phyloP scores from a whole-genome alignment of 1,140 invertebrate species.

The Scaptomyza hsui region DNA sequence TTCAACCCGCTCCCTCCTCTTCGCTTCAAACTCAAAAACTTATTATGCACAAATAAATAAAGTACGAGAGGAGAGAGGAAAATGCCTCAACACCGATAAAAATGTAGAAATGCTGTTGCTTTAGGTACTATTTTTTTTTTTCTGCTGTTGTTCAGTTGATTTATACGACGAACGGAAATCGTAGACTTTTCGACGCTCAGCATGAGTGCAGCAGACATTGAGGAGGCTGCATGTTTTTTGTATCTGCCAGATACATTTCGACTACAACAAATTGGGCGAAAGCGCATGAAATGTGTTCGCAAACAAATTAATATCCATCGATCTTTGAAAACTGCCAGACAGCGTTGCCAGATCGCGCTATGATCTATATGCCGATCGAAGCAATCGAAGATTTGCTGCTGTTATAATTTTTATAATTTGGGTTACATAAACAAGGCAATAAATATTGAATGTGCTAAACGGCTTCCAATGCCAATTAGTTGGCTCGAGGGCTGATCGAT shows the following conservation, averaged over 20 bases:
- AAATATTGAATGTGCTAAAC: constrained; percentile 62
- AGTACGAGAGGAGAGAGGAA: background rate
- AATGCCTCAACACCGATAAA: constrained; percentile 58
- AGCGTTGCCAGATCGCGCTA: constrained; percentile 22
- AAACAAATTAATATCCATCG: constrained; percentile 82
- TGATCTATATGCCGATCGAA: constrained; percentile 40
- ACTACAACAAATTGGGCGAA: constrained; percentile 68
- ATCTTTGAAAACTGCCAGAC: constrained; percentile 63
- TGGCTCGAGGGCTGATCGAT: constrained; percentile 25
- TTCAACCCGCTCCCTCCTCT: background rate
- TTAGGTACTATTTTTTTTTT: constrained; percentile 29
- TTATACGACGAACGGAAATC: constrained; percentile 79
- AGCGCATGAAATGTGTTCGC: constrained; percentile 77
- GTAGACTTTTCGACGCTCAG: constrained; percentile 82
- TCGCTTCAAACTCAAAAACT: constrained; percentile 58
- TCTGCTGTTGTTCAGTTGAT: constrained; percentile 59
- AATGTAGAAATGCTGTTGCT: constrained; percentile 71
- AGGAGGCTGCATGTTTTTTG: constrained; percentile 46
- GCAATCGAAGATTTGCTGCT: constrained; percentile 9
- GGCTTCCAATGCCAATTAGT: constrained; percentile 19
- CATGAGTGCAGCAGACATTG: constrained; percentile 76
- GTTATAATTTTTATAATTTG: constrained; percentile 56
- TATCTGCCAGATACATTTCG: constrained; percentile 47
- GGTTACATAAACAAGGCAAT: constrained; percentile 74
- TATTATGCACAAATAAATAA: constrained; percentile 81